Evolutionary conservation across 2,113 vertebrate genomes (phyloP).

Genomic region (Notiomystis cincta): DNA sequence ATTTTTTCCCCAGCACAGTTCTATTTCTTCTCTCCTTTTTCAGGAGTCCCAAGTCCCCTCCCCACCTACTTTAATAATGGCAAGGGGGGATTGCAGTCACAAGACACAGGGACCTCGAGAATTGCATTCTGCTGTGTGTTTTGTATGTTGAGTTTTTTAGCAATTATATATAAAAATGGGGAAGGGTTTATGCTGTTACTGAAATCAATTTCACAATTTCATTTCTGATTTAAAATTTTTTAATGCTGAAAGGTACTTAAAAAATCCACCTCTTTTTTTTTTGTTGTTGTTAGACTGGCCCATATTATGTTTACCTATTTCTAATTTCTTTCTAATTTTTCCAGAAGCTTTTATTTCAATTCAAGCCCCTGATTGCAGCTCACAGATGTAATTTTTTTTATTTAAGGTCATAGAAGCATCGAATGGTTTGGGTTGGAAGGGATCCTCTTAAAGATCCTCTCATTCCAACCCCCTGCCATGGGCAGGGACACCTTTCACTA

Average conservation of each 20-base stretch:
- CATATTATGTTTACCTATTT: not conserved
- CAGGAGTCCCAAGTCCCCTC: conserved; percentile 54
- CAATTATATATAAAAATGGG: not conserved
- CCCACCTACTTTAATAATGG: conserved; percentile 57
- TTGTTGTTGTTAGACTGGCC: rapidly evolving
- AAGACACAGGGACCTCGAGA: not conserved
- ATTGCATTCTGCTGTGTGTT: not conserved
- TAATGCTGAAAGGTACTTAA: not conserved
- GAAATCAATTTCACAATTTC: not conserved
- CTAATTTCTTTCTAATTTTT: not conserved
- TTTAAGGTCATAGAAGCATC: not conserved
- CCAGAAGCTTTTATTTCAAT: not conserved
- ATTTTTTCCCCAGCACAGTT: conserved; percentile 44
- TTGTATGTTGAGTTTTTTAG: not conserved
- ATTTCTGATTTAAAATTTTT: not conserved
- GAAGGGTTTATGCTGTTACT: not conserved
- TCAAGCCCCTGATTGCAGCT: not conserved
- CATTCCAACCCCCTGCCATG: not conserved
- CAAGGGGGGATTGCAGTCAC: not conserved
- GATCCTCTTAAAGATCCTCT: not conserved
- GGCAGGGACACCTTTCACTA: too few species aligned
- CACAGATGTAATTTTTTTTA: not conserved
- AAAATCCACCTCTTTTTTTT: not conserved
- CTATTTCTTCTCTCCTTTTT: conserved; percentile 50
- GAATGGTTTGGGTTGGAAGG: not conserved